Percentiles rank a stretch among this genome's conserved stretches.
phyloP scores from a whole-genome alignment of 1,140 invertebrate genomes.

The Periplaneta americana region DNA sequence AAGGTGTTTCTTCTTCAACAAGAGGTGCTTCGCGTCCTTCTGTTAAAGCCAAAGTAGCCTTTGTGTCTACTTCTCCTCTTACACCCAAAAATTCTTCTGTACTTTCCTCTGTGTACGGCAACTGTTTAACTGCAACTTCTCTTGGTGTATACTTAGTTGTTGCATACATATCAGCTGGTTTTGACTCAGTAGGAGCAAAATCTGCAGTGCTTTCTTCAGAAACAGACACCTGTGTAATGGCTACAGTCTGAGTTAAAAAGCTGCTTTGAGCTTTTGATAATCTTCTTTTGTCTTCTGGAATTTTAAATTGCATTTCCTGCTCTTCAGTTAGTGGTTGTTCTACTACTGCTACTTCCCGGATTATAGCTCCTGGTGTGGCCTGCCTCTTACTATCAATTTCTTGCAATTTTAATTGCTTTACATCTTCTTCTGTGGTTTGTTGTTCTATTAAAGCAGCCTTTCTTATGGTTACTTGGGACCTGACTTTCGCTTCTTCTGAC shows the following conservation, averaged over 20 bases:
- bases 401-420: neutral
- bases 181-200: neutral
- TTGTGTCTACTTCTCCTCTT: neutral
- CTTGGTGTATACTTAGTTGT: neutral
- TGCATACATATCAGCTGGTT: neutral
- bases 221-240: neutral
- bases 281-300: neutral
- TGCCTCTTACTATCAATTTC: neutral
- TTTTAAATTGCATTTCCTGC: neutral
- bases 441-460: no score
- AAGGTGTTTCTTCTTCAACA: neutral
- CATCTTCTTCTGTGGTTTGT: neutral
- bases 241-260: neutral
- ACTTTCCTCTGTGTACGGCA: neutral
- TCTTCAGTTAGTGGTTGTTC: neutral
- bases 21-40: neutral
- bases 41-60: neutral
- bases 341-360: neutral
- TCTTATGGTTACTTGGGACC: no score
- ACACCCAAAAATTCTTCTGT: neutral
- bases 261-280: neutral
- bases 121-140: neutral
- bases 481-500: no score
- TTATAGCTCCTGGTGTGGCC: neutral
- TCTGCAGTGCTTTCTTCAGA: neutral